Conservation (phyloP, 2,113 vertebrate species). For the Burhinus bistriatus region DNA sequence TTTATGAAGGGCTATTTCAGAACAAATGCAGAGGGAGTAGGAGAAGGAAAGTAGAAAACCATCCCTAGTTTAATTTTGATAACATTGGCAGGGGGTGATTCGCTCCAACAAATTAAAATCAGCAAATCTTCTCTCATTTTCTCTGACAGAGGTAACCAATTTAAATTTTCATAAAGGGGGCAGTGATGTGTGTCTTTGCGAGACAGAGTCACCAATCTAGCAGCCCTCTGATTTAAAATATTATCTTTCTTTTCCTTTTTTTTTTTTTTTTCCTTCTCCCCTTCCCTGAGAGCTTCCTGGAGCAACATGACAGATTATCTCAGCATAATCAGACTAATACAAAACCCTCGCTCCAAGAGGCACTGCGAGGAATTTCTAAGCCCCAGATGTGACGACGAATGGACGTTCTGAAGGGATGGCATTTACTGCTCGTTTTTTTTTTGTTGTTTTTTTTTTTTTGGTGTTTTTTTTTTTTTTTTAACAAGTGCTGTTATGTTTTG, state of each 20-base stretch:
- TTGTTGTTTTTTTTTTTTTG: background rate
- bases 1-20: background rate
- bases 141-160: constrained; percentile 62
- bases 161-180: constrained; percentile 68
- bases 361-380: background rate
- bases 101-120: constrained; percentile 40
- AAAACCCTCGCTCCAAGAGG: background rate
- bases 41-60: background rate
- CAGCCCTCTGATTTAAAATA: constrained; percentile 46
- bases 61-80: constrained; percentile 16
- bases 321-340: constrained; percentile 52
- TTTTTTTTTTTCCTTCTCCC: too few species aligned
- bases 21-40: background rate
- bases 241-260: background rate
- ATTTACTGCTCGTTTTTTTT: background rate
- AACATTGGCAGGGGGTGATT: background rate
- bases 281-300: background rate
- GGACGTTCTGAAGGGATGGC: background rate
- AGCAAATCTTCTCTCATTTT: constrained; percentile 56
- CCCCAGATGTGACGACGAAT: background rate
- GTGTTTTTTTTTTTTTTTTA: background rate
- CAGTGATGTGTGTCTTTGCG: constrained; percentile 38
- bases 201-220: constrained; percentile 43
- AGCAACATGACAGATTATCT: constrained; percentile 43
- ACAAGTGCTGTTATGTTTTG: background rate